Evolutionary conservation across 2,113 vertebrate species (phyloP).

Genomic region (Catharus fuscescens): DNA sequence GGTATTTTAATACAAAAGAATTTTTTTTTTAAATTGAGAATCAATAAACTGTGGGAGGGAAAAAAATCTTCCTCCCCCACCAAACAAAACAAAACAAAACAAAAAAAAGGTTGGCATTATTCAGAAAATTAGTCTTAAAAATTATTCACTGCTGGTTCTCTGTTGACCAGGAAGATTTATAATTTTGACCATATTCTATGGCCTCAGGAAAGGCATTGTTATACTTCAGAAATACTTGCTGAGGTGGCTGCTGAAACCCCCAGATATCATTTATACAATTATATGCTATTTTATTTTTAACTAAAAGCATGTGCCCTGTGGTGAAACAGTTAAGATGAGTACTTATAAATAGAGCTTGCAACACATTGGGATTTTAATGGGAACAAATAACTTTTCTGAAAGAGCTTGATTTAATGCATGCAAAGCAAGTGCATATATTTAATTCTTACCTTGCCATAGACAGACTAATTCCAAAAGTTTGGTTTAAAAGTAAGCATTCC

Average conservation of each 20-base stretch:
- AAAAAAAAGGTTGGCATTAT: neutral
- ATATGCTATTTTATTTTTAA: slow-evolving; percentile 24
- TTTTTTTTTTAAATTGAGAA: neutral
- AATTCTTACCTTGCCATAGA: slow-evolving; percentile 80
- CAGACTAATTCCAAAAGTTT: slow-evolving; percentile 26
- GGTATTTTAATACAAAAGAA: neutral
- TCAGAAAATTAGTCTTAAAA: neutral
- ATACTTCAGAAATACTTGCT: slow-evolving; percentile 75
- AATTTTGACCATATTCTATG: neutral
- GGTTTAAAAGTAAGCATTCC: slow-evolving; percentile 11
- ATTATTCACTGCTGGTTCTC: neutral
- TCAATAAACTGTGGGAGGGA: too few relatives aligned
- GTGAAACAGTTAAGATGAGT: slow-evolving; percentile 22
- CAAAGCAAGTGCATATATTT: slow-evolving; percentile 62
- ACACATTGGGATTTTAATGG: slow-evolving; percentile 64
- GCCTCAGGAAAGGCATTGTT: slow-evolving; percentile 48
- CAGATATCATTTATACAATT: neutral
- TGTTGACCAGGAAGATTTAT: neutral
- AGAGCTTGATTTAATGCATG: slow-evolving; percentile 76
- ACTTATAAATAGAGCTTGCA: slow-evolving; percentile 65
- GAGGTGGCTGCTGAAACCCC: slow-evolving; percentile 51
- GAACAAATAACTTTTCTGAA: slow-evolving; percentile 37
- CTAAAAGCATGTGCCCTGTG: slow-evolving; percentile 77
- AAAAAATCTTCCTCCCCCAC: too few relatives aligned
- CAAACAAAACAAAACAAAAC: too few relatives aligned